Evolutionary conservation across 2,888 invertebrate genomes (phyloP), one percentile per base, ranked within the genome.

Genomic region (Girardia tigrina): DNA sequence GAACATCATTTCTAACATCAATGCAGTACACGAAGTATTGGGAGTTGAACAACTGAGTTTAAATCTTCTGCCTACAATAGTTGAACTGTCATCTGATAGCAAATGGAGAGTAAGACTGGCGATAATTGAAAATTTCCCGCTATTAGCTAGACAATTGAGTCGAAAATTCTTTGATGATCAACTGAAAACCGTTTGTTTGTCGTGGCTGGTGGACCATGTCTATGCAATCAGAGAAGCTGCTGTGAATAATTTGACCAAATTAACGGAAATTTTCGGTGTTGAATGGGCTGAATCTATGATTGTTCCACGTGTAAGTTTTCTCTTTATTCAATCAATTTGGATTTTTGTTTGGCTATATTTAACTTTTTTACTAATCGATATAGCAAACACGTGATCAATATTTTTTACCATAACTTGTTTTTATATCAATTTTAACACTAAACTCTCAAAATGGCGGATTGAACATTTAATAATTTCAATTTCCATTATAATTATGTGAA

Each of bases 191-290:
- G 87, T 98, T 0, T 99, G 97, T 86, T 95, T 98, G 93, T 92
- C 92, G 2, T 99, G 98, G 98, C 88, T 99, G 16, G 91, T 94
- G 74, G 98, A 98, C 86, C 97, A 97, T 82, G 88, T 98, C 0
- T 98, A 92, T 84, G 97, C 98, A 23, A 98, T 99, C 79, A 88
- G 98, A 75, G 98, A 99, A 87, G 98, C 98, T 0, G 97, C 98
- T 0, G 97, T 97, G 0, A 86, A 91, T 75, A 98, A 97, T 83
- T 87, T 98, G 82, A 91, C 93, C 85, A 94, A 95, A 83, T 86
- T 99, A 78, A 94, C 95, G 0, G 94, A 95, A 83, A 95, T 97
- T 84, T 99, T 99, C 83, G 98, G 98, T 28, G 89, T 91, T 0
- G 90, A 92, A 74, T 98, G 98, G 98, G 97, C 95, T 0, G 92